Evolutionary conservation across 2,888 invertebrate species (phyloP).

Genomic region (Sarcophaga subvicina): DNA sequence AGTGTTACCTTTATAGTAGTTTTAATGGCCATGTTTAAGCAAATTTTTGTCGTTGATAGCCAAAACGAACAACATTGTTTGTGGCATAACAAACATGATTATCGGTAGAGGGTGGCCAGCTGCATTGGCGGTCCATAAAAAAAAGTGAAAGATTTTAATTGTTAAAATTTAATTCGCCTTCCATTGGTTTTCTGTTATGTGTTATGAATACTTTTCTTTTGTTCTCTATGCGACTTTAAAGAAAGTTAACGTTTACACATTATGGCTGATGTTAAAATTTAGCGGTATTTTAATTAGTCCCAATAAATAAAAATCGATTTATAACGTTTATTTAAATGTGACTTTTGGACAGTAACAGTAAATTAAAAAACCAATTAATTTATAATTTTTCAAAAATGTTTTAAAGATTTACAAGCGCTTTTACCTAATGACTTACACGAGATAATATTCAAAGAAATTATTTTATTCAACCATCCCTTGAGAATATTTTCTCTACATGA

Average conservation of each 20-base stretch:
- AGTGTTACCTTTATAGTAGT: constrained; percentile 57
- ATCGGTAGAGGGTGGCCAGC: background rate
- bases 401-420: no score
- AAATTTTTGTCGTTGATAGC: constrained; percentile 16
- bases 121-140: background rate
- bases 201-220: background rate
- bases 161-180: background rate
- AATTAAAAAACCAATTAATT: no score
- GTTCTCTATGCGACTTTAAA: background rate
- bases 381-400: no score
- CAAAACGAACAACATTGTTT: background rate
- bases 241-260: background rate
- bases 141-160: background rate
- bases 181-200: background rate
- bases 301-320: background rate
- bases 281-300: background rate
- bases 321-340: background rate
- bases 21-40: constrained; percentile 38
- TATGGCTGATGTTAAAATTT: background rate
- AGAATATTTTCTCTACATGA: no score
- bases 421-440: no score
- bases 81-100: background rate
- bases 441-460: no score
- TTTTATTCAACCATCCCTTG: no score
- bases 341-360: background rate